Percentiles rank a stretch among this genome's conserved stretches.
Evolutionary conservation across 92 coral and sea anemone species (phyloP).

Genomic region (Zoanthus gigantus): DNA sequence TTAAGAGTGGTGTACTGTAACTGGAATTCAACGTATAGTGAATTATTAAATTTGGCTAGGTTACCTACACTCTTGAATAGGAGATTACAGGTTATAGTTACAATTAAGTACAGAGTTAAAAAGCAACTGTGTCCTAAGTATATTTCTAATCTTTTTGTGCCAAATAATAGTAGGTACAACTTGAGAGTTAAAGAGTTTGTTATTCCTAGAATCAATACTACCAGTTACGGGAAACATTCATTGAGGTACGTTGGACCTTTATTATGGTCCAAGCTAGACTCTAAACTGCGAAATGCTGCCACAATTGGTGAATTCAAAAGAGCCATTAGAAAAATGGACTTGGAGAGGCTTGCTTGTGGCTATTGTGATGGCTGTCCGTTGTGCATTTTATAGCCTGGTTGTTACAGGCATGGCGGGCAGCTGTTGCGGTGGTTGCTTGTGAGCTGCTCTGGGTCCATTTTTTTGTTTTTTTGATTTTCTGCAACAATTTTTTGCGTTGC

Average conservation of each 20-base stretch:
- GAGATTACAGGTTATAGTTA: background rate
- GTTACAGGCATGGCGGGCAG: background rate
- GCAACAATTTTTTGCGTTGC: no score
- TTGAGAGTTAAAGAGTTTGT: no score
- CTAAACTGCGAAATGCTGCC: no score
- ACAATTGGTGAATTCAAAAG: no score
- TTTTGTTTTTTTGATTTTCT: no score
- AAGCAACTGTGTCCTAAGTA: background rate
- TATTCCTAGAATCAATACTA: no score
- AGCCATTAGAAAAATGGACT: background rate
- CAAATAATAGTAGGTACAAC: no score
- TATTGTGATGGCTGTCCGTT: background rate
- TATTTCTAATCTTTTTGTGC: no score
- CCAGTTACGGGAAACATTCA: no score
- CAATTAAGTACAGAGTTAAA: background rate
- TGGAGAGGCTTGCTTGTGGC: background rate
- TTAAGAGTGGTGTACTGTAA: no score
- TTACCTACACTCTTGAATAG: background rate
- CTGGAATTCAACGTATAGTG: background rate
- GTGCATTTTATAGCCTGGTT: background rate
- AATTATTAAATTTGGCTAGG: conserved; percentile 1
- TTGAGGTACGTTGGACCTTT: no score
- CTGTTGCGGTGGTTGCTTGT: background rate
- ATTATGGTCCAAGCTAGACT: no score
- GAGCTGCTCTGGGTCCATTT: background rate